phyloP scores from a whole-genome alignment of 2,888 invertebrate species.

The Xestia rhomboidea region DNA sequence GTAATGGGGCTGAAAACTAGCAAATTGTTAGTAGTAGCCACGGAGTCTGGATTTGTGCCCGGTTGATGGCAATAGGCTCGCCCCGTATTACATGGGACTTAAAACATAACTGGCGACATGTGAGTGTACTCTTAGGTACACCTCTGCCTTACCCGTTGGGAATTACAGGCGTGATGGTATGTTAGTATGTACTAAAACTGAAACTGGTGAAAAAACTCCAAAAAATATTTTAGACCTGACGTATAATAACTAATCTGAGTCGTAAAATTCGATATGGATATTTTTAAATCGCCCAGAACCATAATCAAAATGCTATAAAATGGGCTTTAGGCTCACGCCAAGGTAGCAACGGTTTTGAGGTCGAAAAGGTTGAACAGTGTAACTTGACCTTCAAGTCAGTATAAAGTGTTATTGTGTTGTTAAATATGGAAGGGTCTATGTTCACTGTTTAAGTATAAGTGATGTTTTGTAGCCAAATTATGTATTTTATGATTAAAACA shows the following conservation, averaged over 20 bases:
- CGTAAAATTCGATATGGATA: slow-evolving; percentile 67
- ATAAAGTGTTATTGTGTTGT: slow-evolving; percentile 36
- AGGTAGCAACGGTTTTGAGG: slow-evolving; percentile 64
- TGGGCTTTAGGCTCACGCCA: slow-evolving; percentile 48
- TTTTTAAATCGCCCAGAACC: slow-evolving; percentile 49
- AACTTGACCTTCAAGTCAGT: slow-evolving; percentile 20
- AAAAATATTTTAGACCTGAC: slow-evolving; percentile 51
- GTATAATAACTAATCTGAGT: slow-evolving; percentile 48
- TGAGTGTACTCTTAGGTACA: background rate
- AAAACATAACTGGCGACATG: background rate
- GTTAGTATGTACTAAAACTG: background rate
- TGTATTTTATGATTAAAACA: slow-evolving; percentile 64
- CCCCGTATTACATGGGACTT: background rate
- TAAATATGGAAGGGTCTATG: slow-evolving; percentile 16
- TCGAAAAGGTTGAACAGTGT: slow-evolving; percentile 64
- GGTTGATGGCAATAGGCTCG: background rate
- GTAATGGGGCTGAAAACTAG: too few species aligned
- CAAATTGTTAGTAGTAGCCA: too few species aligned
- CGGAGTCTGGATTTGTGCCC: background rate
- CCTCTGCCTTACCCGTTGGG: background rate
- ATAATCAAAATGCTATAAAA: slow-evolving; percentile 69
- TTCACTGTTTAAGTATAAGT: slow-evolving; percentile 33
- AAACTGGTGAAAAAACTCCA: slow-evolving; percentile 10
- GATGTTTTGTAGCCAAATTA: slow-evolving; percentile 54
- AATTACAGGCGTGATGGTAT: background rate